Base-by-base conservation (phyloP, 1,140 invertebrate species). In the Drosophila murphyi region DNA sequence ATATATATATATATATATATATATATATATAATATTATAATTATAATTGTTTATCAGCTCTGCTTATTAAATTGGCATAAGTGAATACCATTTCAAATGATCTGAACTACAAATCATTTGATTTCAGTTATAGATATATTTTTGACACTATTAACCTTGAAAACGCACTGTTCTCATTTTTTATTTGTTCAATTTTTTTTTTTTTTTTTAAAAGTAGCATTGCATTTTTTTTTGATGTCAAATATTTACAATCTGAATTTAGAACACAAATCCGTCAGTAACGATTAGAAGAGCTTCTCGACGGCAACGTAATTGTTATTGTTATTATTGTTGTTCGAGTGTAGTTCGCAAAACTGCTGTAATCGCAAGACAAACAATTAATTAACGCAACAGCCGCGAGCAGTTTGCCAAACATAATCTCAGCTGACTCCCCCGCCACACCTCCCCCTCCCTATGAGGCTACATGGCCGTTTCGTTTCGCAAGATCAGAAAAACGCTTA, bases 281-380 rank as follows among this genome's bases (percentile, higher is more conserved):
- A 28, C 63, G 48, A 50, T 65, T 51, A 37, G 35, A 5, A 4
- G n/a, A 41, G 31, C 57, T 4, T 6, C n/a, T 28, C 45, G n/a
- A 51, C 34, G 43, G 20, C 10, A 5, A 51, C 34, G 43, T 10
- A 7, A 5, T 31, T 41, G 34, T 61, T 62, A 48, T 63, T 71
- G 28, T 56, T 32, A 8, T 56, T 32, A 8, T 62, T 45, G 1
- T 34, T 29, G 32, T 60, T 47, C 59, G 32, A 61, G 43, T 54
- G 51, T 68, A 60, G 72, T 74, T 41, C 52, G 54, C 56, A 76
- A 79, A 88, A 77, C 83, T 51, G 20, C 34, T 57, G 52, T 89
- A 89, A 85, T 89, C 80, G 64, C 54, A 61, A 73, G 72, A 71
- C 74, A 85, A 89, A 85, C 78, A 89, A 89, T 89, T 85, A 89